A percentile compares a stretch with the other conserved stretches of the same genome.
Evolutionary conservation across 2,888 invertebrate species (phyloP).

Genomic region (Anthrax anthrax): DNA sequence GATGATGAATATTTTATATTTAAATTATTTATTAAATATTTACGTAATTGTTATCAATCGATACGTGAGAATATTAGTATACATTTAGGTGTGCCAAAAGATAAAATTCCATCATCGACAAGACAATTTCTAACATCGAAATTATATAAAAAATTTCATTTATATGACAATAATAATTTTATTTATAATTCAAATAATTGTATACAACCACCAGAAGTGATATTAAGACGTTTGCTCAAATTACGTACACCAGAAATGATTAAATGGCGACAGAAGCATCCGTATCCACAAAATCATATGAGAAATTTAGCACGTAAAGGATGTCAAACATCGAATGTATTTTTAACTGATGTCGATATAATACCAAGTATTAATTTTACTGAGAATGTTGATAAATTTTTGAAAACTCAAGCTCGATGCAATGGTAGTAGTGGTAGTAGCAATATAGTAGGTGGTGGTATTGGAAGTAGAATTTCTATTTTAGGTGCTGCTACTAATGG

Average conservation of each 20-base stretch:
- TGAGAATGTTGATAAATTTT: conserved; percentile 52
- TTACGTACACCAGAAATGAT: conserved; percentile 46
- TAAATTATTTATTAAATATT: conserved; percentile 58
- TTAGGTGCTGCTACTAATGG: neutral
- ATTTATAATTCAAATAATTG: neutral
- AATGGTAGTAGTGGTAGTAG: too few species aligned
- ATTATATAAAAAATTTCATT: neutral
- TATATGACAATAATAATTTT: neutral
- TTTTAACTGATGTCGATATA: conserved; percentile 78
- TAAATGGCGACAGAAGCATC: conserved; percentile 58
- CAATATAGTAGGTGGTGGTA: too few species aligned
- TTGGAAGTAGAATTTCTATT: too few species aligned
- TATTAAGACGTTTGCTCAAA: conserved; percentile 43
- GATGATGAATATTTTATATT: conserved; percentile 61
- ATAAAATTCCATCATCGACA: conserved; percentile 31
- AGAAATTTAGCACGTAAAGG: conserved; percentile 75
- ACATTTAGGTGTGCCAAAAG: conserved; percentile 57
- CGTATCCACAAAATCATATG: conserved; percentile 82
- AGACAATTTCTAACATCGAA: too few species aligned
- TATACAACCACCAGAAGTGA: conserved; percentile 40
- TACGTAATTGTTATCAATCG: conserved; percentile 57
- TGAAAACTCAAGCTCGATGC: conserved; percentile 25
- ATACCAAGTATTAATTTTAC: conserved; percentile 65
- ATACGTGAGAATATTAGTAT: conserved; percentile 59
- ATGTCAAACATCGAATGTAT: conserved; percentile 64